These are phyloP conservation scores for Diorhabda elongata DNA, from an alignment of 1,140 invertebrate species.

Conservation along the genomic window DNA sequence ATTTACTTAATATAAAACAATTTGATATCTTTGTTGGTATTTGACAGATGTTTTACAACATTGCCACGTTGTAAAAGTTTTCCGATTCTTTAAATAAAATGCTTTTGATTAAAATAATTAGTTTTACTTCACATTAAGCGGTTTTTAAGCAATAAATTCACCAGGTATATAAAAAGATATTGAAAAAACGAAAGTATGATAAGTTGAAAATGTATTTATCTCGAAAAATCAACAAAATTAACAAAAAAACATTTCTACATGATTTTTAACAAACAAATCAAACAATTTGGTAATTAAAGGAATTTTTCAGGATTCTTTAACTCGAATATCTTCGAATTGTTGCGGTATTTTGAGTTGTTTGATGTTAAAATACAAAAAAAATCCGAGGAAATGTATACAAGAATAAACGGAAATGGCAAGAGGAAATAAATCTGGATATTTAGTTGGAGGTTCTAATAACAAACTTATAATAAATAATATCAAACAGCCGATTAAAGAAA, in stretches of 20 bases:
- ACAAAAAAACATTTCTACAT: no score
- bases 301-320: slow-evolving; percentile 5
- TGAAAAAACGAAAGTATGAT: neutral
- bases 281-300: neutral
- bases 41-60: no score
- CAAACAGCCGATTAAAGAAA: slow-evolving; percentile 60
- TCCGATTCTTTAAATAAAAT: no score
- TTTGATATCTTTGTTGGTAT: no score
- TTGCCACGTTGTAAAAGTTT: no score
- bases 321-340: slow-evolving; percentile 38
- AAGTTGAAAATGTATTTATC: no score
- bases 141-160: neutral
- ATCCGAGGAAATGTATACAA: slow-evolving; percentile 78
- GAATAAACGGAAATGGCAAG: slow-evolving; percentile 77
- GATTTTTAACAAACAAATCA: slow-evolving; percentile 3
- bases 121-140: neutral
- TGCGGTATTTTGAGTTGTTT: slow-evolving; percentile 60
- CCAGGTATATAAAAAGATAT: slow-evolving; percentile 5
- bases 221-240: no score
- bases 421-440: slow-evolving; percentile 82
- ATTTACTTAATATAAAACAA: no score
- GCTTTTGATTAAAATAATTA: no score
- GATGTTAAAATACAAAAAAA: slow-evolving; percentile 79
- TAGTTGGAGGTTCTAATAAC: slow-evolving; percentile 62
- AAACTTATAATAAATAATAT: slow-evolving; percentile 57